Conservation (phyloP, 2,113 vertebrate genomes). For the Gymnocephalus cernua region DNA sequence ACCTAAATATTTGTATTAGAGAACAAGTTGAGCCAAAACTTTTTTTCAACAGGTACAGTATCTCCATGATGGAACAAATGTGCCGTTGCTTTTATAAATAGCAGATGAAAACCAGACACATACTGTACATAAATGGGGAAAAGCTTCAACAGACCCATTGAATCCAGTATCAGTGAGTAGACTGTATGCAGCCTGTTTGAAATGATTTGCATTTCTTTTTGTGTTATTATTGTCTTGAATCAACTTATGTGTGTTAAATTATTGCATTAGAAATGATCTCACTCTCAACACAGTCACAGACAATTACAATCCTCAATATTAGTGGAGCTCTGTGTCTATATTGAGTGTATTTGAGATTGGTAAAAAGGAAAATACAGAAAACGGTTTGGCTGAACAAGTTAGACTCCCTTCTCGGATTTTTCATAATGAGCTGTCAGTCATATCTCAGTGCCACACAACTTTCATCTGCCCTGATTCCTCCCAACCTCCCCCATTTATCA, state of each 20-base stretch:
- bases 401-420: constrained; percentile 50
- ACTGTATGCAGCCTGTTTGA: neutral
- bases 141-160: neutral
- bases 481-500: constrained; percentile 81
- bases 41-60: neutral
- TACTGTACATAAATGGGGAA: neutral
- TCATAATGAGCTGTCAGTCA: constrained; percentile 80
- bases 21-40: neutral
- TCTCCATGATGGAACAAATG: neutral
- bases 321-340: neutral
- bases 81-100: neutral
- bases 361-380: constrained; percentile 30
- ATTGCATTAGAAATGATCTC: neutral
- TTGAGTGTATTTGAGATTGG: neutral
- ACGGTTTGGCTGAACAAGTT: constrained; percentile 49
- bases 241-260: neutral
- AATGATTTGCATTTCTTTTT: neutral
- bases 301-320: constrained; percentile 13
- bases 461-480: constrained; percentile 84
- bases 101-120: neutral
- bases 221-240: neutral
- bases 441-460: constrained; percentile 81
- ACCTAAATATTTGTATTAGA: neutral
- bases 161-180: neutral
- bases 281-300: neutral